Evolutionary conservation across 2,113 vertebrate genomes (phyloP), one percentile per base, ranked within the genome.

Genomic region (Caranx melampygus): DNA sequence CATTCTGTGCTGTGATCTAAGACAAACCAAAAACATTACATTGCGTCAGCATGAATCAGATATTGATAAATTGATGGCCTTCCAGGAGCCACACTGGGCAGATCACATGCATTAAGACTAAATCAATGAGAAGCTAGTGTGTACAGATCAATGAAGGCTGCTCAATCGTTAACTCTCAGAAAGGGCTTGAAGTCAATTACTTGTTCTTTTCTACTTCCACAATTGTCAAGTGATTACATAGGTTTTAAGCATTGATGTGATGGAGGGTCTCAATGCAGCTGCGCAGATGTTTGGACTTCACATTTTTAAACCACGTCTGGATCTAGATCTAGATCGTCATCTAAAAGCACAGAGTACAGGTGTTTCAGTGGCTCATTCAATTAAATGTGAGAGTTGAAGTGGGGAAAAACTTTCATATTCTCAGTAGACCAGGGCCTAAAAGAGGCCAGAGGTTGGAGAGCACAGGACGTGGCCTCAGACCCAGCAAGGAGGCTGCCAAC

Each of bases 91-190:
- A 34, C 14, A 11, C 6, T 31, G 21, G 4, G 18, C 49, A 52
- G 49, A 62, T 65, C 15, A 62, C n/a, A 3, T 72, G 54, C 31
- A 76, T 42, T 42, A 42, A 42, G 55, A 52, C 34, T 34, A 31
- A 37, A 64, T 63, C 20, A 3, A 63, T 73, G n/a, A 31, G 31
- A 57, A 49, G 13, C 40, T 18, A 9, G 69, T 34, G 34, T 60
- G 14, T 8, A 16, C 16, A 35, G 42, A 73, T 45, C 14, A 10
- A 58, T 35, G 6, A 18, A 40, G 57, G 73, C 72, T 67, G 61
- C 54, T 40, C 60, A 77, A 54, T 81, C 20, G 77, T 72, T 62
- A 55, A 31, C 52, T 33, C 9, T 52, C 51, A 52, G 51, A 52
- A 52, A 4, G 4, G 51, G 20, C 18, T 52, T 21, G 11, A 14